Conservation (phyloP, 1,140 invertebrate genomes). For the Globodera rostochiensis region DNA sequence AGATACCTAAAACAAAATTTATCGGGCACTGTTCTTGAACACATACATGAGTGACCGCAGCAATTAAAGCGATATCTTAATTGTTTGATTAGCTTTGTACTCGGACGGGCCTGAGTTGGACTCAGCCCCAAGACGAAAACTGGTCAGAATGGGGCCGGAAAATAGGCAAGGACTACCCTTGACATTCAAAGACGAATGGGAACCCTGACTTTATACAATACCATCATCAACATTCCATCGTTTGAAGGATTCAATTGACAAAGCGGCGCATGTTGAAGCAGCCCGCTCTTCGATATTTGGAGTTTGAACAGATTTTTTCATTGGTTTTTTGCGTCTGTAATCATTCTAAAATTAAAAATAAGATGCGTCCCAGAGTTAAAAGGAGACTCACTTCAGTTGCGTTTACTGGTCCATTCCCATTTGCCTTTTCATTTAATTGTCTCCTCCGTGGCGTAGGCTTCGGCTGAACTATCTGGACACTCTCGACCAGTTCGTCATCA, state of each 20-base stretch:
- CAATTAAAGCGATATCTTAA: slow-evolving; percentile 82
- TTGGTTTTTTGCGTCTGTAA: neutral
- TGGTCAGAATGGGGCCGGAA: too few relatives aligned
- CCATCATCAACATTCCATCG: slow-evolving; percentile 91
- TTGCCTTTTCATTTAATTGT: slow-evolving; percentile 73
- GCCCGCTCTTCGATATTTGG: slow-evolving; percentile 23
- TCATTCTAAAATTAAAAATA: too few relatives aligned
- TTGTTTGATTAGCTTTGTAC: neutral
- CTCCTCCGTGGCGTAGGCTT: slow-evolving; percentile 45
- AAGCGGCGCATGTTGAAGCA: slow-evolving; percentile 36
- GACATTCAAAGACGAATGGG: too few relatives aligned
- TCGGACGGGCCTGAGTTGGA: too few relatives aligned
- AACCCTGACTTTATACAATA: neutral
- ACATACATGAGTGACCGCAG: slow-evolving; percentile 84
- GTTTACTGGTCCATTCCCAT: neutral
- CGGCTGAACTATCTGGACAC: slow-evolving; percentile 64
- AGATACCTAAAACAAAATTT: slow-evolving; percentile 73
- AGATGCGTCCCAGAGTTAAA: neutral
- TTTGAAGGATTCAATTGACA: slow-evolving; percentile 77
- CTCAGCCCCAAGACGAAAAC: too few relatives aligned
- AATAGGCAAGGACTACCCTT: too few relatives aligned
- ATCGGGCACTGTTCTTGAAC: neutral
- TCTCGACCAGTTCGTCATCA: slow-evolving; percentile 88
- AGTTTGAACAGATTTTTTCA: slow-evolving; percentile 2
- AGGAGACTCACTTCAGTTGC: neutral